phyloP scores from a whole-genome alignment of 2,888 invertebrate species.

The Polyommatus icarus region DNA sequence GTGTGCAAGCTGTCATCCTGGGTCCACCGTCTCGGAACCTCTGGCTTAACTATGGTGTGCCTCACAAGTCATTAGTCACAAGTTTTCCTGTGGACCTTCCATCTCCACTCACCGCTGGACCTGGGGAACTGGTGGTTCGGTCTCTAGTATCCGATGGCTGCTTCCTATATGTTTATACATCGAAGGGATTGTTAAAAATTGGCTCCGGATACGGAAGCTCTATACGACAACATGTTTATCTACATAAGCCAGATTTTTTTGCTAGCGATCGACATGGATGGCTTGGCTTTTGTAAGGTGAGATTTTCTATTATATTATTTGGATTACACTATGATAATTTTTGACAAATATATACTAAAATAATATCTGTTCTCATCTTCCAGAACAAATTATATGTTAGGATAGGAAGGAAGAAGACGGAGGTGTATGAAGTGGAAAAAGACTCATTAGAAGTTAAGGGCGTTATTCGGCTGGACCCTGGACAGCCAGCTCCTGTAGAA shows the following conservation, averaged over 20 bases:
- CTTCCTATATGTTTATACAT: constrained; percentile 92
- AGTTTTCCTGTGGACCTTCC: constrained; percentile 81
- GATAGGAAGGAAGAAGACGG: constrained; percentile 75
- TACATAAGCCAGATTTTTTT: constrained; percentile 89
- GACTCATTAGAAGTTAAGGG: constrained; percentile 63
- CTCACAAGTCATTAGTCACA: constrained; percentile 86
- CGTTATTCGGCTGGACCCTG: constrained; percentile 61
- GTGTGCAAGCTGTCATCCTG: constrained; percentile 92
- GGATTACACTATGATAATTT: background rate
- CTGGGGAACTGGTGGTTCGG: constrained; percentile 66
- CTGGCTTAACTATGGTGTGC: constrained; percentile 94
- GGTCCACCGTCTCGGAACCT: constrained; percentile 92
- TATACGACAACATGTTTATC: constrained; percentile 93
- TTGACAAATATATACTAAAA: background rate
- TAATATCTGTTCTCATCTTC: constrained; percentile 35
- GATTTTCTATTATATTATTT: background rate
- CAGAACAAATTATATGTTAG: constrained; percentile 92
- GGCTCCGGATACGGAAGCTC: constrained; percentile 97
- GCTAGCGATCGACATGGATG: constrained; percentile 89
- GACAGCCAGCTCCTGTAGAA: constrained; percentile 55
- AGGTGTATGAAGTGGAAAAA: constrained; percentile 70
- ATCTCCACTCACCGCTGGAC: constrained; percentile 54
- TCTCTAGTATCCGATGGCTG: constrained; percentile 94
- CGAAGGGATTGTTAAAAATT: constrained; percentile 93
- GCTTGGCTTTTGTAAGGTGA: constrained; percentile 91